phyloP scores from a whole-genome alignment of 1,140 invertebrate genomes.

The Aphis gossypii region DNA sequence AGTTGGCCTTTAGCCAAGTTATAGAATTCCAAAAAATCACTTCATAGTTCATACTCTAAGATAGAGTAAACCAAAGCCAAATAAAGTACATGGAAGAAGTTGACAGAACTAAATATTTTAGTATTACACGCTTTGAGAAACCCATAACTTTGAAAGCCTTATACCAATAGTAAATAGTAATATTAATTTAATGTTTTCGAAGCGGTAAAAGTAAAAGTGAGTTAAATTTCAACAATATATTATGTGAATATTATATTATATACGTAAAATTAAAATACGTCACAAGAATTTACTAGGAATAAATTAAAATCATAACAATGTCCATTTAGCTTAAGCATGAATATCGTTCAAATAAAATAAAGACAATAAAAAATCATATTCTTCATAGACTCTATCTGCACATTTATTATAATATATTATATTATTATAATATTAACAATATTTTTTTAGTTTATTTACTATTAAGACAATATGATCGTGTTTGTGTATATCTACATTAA shows the following conservation, averaged over 20 bases:
- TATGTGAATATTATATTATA: neutral
- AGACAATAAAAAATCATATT: neutral
- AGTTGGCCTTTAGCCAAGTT: neutral
- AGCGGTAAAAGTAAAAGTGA: neutral
- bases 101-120: neutral
- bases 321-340: neutral
- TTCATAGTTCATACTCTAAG: neutral
- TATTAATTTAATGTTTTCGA: neutral
- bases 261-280: neutral
- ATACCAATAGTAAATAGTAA: neutral
- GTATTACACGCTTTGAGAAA: neutral
- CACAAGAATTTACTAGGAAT: neutral
- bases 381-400: neutral
- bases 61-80: neutral
- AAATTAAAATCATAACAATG: neutral
- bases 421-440: neutral
- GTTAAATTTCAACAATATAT: neutral
- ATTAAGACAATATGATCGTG: neutral
- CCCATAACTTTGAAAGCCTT: neutral
- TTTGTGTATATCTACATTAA: neutral
- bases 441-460: neutral
- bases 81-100: neutral
- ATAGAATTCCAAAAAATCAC: neutral
- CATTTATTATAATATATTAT: neutral
- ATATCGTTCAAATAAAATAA: slow-evolving; percentile 4